These are phyloP conservation scores for Rhinophrynus dorsalis DNA, from an alignment of 2,797 vertebrate genomes.

Conservation along the genomic window DNA sequence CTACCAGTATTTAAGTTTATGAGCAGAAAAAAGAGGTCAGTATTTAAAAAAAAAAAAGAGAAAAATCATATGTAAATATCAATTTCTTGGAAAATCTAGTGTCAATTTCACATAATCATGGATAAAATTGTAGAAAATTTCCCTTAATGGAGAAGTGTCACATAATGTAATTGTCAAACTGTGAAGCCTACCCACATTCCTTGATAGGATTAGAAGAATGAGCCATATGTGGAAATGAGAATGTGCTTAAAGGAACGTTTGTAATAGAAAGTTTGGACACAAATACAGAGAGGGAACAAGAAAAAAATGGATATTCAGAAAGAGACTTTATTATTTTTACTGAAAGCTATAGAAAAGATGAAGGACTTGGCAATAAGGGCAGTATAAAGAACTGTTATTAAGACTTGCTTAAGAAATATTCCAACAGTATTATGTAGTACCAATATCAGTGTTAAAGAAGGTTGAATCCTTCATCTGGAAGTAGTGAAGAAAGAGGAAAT, in stretches of 20 bases:
- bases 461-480: constrained; percentile 30
- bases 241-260: constrained; percentile 61
- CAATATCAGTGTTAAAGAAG: constrained; percentile 62
- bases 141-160: constrained; percentile 41
- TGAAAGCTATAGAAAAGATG: constrained; percentile 52
- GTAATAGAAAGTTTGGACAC: constrained; percentile 49
- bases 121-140: constrained; percentile 46
- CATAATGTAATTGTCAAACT: constrained; percentile 59
- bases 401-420: constrained; percentile 43
- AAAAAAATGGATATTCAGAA: constrained; percentile 35
- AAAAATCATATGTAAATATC: constrained; percentile 56
- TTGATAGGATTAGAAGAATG: constrained; percentile 56
- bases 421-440: constrained; percentile 55
- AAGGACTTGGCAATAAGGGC: constrained; percentile 49
- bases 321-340: constrained; percentile 12
- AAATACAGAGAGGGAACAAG: constrained; percentile 24
- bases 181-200: constrained; percentile 66
- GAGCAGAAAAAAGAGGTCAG: constrained; percentile 57
- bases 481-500: constrained; percentile 39
- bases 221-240: constrained; percentile 62
- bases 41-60: constrained; percentile 58
- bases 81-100: background rate
- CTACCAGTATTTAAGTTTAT: constrained; percentile 49
- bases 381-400: constrained; percentile 52
- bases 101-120: constrained; percentile 11